Percentiles rank a stretch among this genome's conserved stretches.
Evolutionary conservation across 2,888 invertebrate species (phyloP).

Genomic region (Cantharis rustica): DNA sequence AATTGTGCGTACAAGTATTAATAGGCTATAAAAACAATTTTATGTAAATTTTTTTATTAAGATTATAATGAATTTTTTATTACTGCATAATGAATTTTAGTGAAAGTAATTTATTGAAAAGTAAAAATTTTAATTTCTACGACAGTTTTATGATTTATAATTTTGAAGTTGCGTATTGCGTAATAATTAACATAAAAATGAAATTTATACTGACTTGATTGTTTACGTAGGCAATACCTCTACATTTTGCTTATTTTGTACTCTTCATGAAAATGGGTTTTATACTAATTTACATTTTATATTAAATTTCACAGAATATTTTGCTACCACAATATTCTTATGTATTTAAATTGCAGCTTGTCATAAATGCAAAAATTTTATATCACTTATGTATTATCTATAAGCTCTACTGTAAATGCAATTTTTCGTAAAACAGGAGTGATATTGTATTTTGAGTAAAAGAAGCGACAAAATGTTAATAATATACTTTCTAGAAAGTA

Average conservation of each 20-base stretch:
- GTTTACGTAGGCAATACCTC: conserved; percentile 6
- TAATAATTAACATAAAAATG: conserved; percentile 29
- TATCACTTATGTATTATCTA: neutral
- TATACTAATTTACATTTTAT: conserved; percentile 27
- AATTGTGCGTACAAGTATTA: neutral
- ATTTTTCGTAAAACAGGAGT: conserved; percentile 5
- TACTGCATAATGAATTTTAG: neutral
- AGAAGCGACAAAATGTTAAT: conserved; percentile 9
- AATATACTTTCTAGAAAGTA: conserved; percentile 7
- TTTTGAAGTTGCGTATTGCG: conserved; percentile 11
- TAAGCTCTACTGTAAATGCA: neutral
- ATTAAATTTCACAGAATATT: conserved; percentile 21
- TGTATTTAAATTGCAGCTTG: conserved; percentile 1
- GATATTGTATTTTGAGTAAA: conserved; percentile 10
- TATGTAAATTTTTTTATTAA: neutral
- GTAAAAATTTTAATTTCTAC: conserved; percentile 6
- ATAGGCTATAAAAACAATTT: neutral
- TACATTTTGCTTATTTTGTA: conserved; percentile 14
- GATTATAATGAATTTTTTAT: neutral
- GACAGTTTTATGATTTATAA: conserved; percentile 1
- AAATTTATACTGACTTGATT: conserved; percentile 11
- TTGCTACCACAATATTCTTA: neutral
- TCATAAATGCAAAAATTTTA: neutral
- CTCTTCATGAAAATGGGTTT: conserved; percentile 24
- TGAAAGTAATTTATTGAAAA: conserved; percentile 12